phyloP scores from a whole-genome alignment of 2,888 invertebrate species.

The Parelbella ahira region DNA sequence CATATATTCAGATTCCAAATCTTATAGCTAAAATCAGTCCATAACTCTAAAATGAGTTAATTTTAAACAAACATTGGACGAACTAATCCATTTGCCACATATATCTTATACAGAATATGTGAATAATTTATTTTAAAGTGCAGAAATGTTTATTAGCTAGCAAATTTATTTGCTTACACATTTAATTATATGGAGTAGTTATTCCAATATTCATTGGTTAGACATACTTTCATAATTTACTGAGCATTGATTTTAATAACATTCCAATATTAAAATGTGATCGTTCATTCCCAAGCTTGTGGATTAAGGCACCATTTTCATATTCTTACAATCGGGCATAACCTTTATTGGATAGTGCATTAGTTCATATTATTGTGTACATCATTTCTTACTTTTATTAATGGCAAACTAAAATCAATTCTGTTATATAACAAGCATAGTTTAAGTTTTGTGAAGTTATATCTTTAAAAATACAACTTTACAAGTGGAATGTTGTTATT shows the following conservation, averaged over 20 bases:
- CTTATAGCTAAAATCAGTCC: constrained; percentile 76
- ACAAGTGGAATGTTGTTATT: constrained; percentile 15
- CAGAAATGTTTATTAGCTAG: no score
- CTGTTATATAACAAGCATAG: constrained; percentile 8
- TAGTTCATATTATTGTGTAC: no score
- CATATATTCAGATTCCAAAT: constrained; percentile 40
- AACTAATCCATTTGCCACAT: neutral
- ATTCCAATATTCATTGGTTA: neutral
- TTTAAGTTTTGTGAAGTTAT: no score
- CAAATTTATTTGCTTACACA: no score
- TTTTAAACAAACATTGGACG: constrained; percentile 10
- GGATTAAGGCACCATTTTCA: no score
- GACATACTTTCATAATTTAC: constrained; percentile 6
- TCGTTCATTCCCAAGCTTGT: no score
- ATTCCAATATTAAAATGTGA: no score
- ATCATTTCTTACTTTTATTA: neutral
- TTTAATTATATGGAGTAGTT: neutral
- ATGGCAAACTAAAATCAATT: constrained; percentile 8
- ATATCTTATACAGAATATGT: neutral
- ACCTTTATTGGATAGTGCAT: no score
- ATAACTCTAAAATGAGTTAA: constrained; percentile 67
- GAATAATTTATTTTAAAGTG: no score
- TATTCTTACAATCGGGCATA: no score
- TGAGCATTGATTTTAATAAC: constrained; percentile 17
- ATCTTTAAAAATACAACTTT: constrained; percentile 21